Conservation (phyloP, 2,888 invertebrate genomes). For the Hermaeophaga mercurialis region DNA sequence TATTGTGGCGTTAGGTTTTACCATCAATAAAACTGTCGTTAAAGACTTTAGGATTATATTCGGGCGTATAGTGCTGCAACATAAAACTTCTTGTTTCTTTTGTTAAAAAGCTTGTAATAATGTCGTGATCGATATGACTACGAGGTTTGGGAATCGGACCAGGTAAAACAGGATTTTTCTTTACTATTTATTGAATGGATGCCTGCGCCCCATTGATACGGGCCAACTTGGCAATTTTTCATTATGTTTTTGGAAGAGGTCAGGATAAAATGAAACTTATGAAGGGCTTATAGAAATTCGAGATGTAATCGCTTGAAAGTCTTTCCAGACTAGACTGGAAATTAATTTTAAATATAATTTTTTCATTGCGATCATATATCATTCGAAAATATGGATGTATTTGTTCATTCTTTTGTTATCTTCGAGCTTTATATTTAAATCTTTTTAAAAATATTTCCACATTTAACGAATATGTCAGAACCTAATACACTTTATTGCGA, state of each 20-base stretch:
- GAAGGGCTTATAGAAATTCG: neutral
- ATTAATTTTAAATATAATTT: too few relatives aligned
- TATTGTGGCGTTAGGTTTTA: conserved; percentile 41
- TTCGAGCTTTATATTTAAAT: too few relatives aligned
- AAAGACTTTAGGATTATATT: conserved; percentile 24
- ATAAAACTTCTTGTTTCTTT: conserved; percentile 24
- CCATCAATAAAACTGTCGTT: conserved; percentile 42
- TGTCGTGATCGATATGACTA: conserved; percentile 17
- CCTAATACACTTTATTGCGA: too few relatives aligned
- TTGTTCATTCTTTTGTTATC: too few relatives aligned
- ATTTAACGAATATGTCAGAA: too few relatives aligned
- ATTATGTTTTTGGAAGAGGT: neutral
- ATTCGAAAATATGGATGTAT: too few relatives aligned
- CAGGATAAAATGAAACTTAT: neutral
- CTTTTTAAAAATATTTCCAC: too few relatives aligned
- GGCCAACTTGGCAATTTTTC: neutral
- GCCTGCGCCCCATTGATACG: conserved; percentile 18
- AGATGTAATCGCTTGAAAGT: neutral
- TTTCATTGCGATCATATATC: too few relatives aligned
- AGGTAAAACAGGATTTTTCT: conserved; percentile 3
- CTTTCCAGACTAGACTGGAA: too few relatives aligned
- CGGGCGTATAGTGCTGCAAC: conserved; percentile 2
- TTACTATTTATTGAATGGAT: conserved; percentile 4
- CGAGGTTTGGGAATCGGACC: conserved; percentile 18
- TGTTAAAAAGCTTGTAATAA: conserved; percentile 16